Percentiles rank a stretch among this genome's conserved stretches.
Conservation (phyloP, 2,888 invertebrate genomes). For the Tachina grossa region DNA sequence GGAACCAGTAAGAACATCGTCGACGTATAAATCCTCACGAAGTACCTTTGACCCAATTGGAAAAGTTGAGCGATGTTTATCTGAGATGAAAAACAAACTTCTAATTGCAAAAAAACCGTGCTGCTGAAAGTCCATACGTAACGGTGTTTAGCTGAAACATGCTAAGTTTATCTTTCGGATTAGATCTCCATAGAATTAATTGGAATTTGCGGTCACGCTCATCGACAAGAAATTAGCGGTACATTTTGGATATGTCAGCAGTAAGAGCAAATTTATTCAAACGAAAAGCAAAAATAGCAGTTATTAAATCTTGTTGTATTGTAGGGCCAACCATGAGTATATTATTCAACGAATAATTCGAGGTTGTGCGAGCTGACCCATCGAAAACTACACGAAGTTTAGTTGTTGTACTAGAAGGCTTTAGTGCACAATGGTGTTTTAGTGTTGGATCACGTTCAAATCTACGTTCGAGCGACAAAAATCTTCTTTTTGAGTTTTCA, state of each 20-base stretch:
- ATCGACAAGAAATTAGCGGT: slow-evolving; percentile 57
- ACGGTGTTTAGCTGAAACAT: slow-evolving; percentile 59
- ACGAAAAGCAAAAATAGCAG: slow-evolving; percentile 53
- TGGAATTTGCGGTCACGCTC: slow-evolving; percentile 42
- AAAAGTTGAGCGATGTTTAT: not conserved
- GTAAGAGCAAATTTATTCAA: slow-evolving; percentile 54
- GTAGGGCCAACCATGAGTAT: slow-evolving; percentile 56
- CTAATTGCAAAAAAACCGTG: slow-evolving; percentile 39
- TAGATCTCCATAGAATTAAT: slow-evolving; percentile 16
- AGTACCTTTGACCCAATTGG: slow-evolving; percentile 9
- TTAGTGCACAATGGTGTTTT: slow-evolving; percentile 38
- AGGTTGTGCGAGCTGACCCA: slow-evolving; percentile 38
- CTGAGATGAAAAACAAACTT: slow-evolving; percentile 22
- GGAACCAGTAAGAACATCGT: slow-evolving; percentile 64
- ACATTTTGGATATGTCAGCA: slow-evolving; percentile 66
- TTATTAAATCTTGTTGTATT: slow-evolving; percentile 46
- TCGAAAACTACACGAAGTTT: slow-evolving; percentile 64
- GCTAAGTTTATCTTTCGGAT: not conserved
- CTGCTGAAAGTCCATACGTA: slow-evolving; percentile 21
- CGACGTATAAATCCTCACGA: slow-evolving; percentile 58
- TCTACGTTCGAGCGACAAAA: slow-evolving; percentile 45
- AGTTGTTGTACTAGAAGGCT: slow-evolving; percentile 50
- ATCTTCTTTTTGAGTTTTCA: slow-evolving; percentile 12
- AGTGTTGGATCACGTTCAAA: slow-evolving; percentile 40
- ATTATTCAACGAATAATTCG: slow-evolving; percentile 49